These are phyloP conservation scores for Octodon degus DNA, from an alignment of 2,113 vertebrate species.

Conservation along the genomic window DNA sequence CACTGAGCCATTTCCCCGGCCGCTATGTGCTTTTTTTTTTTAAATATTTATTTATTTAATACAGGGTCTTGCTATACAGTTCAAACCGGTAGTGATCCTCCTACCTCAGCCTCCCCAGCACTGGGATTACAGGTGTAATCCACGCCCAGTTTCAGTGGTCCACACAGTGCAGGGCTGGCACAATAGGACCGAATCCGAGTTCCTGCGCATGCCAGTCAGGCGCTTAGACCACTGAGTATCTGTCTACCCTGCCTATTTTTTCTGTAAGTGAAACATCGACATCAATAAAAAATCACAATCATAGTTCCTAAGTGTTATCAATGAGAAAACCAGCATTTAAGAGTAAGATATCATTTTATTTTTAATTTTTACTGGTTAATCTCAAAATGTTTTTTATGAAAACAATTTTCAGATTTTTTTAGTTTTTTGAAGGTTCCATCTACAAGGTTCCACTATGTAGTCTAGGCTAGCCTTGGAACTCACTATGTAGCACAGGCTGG, in stretches of 20 bases:
- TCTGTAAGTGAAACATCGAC: conserved; percentile 47
- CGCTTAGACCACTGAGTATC: too few species aligned
- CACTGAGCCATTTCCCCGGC: too few species aligned
- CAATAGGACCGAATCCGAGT: too few species aligned
- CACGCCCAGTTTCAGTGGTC: too few species aligned
- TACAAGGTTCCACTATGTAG: neutral
- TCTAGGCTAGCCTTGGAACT: neutral
- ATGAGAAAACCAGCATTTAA: neutral
- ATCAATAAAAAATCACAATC: conserved; percentile 31
- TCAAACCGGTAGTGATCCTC: too few species aligned
- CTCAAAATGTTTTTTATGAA: conserved; percentile 54
- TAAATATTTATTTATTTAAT: too few species aligned
- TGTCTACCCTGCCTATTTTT: neutral
- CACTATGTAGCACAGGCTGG: neutral
- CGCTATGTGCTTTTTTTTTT: too few species aligned
- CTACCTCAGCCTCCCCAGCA: too few species aligned
- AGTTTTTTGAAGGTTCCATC: neutral
- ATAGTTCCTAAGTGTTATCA: conserved; percentile 17
- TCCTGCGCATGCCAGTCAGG: too few species aligned
- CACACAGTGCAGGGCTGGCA: too few species aligned
- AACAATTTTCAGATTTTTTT: conserved; percentile 1
- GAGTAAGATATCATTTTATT: conserved; percentile 28
- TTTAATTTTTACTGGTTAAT: conserved; percentile 44
- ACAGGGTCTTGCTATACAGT: too few species aligned
- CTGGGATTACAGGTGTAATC: too few species aligned